phyloP scores from a whole-genome alignment of 2,888 invertebrate species.

The Nomada hirtipes region DNA sequence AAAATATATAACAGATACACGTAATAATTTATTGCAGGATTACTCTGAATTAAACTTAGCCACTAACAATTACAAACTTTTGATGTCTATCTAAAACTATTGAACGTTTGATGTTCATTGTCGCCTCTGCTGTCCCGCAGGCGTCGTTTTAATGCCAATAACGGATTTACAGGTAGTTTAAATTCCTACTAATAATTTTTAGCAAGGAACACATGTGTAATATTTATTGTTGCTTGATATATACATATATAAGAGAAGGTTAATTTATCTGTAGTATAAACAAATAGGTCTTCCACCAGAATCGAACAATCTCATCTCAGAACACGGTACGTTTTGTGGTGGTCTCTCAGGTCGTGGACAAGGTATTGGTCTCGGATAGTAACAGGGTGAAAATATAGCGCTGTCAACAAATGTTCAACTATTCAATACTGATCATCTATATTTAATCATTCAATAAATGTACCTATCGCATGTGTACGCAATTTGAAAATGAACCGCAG shows the following conservation, averaged over 20 bases:
- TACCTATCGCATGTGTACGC: conserved; percentile 75
- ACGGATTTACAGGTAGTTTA: too few relatives aligned
- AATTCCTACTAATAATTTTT: too few relatives aligned
- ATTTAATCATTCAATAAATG: conserved; percentile 27
- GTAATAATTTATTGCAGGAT: too few relatives aligned
- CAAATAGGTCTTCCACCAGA: conserved; percentile 69
- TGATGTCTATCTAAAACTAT: too few relatives aligned
- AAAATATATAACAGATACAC: too few relatives aligned
- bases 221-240: too few relatives aligned
- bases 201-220: too few relatives aligned
- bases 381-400: conserved; percentile 71
- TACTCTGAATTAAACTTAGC: too few relatives aligned
- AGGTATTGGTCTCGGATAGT: conserved; percentile 63
- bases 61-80: too few relatives aligned
- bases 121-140: too few relatives aligned
- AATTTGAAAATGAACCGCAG: conserved; percentile 70
- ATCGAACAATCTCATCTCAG: conserved; percentile 70
- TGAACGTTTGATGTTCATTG: too few relatives aligned
- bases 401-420: conserved; percentile 51
- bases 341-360: conserved; percentile 52
- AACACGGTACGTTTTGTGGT: conserved; percentile 51
- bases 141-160: too few relatives aligned
- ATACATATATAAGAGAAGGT: neutral
- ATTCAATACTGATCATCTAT: conserved; percentile 8
- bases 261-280: conserved; percentile 14